Base-by-base conservation (phyloP, 2,888 invertebrate genomes). In the Petrolisthes cinctipes region DNA sequence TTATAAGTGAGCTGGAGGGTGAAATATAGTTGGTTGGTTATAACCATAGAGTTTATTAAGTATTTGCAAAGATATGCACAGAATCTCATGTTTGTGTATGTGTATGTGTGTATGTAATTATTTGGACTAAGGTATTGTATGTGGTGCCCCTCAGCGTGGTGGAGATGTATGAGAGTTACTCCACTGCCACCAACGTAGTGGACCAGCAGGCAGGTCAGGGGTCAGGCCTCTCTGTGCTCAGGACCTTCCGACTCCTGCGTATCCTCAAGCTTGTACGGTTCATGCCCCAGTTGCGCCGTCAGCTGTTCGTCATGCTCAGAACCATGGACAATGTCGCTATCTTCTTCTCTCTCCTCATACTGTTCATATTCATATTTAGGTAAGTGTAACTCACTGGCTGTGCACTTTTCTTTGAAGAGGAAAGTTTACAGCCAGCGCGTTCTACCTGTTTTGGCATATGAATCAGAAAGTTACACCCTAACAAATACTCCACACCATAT, bases 351-450 rank as follows among this genome's bases (percentile, higher is more conserved):
- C 96, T 99, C 90, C 96, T 99, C 92, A 97, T 99, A 91, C 95
- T 99, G 90, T 99, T 99, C 94, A 99, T 99, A 93, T 99, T 99
- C 94, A 99, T 99, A 94, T 99, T 99, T 96, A 99, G 99, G 99
- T 99, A 96, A 95, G 95, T 95, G 20, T 20, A n/a, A 71, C 20
- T 71, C 20, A 4, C 71, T n/a, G 71, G 71, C 71, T 71, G 7
- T 71, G 71, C 14, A 71, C 71, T 71, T 71, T 71, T 71, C 20
- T 14, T n/a, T 20, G 14, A 71, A 7, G 7, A 7, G 20, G 1
- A n/a, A n/a, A 71, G 71, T 71, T 14, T 71, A 20, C 71, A 71
- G n/a, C 71, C 71, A 71, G 71, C 20, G 71, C 20, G 71, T 71
- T 71, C 71, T 71, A n/a, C 71, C 71, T 71, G n/a, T 71, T 71